Percentiles rank a stretch among this genome's conserved stretches.
Evolutionary conservation across 2,797 vertebrate species (phyloP).

Genomic region (Schizopygopsis malacanthus): DNA sequence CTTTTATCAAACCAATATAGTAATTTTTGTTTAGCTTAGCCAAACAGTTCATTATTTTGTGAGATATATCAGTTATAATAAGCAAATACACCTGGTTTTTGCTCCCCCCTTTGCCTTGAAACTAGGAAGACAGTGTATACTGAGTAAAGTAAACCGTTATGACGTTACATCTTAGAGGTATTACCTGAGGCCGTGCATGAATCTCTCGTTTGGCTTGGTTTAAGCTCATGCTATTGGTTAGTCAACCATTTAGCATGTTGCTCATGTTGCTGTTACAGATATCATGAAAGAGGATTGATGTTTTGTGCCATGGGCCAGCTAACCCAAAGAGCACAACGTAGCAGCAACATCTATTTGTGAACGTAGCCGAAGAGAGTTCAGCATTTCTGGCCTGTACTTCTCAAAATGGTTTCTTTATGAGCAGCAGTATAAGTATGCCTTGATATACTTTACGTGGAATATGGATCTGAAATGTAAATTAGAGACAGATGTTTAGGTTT

Average conservation of each 20-base stretch:
- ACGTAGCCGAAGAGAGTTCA: conserved; percentile 16
- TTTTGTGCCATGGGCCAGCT: conserved; percentile 56
- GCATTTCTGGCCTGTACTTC: conserved; percentile 1
- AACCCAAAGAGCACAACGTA: conserved; percentile 51
- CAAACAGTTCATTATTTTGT: neutral
- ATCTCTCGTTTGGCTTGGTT: conserved; percentile 36
- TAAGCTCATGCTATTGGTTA: conserved; percentile 43
- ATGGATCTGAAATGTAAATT: conserved; percentile 20
- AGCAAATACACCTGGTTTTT: conserved; percentile 12
- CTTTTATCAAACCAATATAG: neutral
- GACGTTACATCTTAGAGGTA: conserved; percentile 1
- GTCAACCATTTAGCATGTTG: conserved; percentile 36
- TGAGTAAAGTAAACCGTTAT: neutral
- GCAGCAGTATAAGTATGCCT: conserved; percentile 24
- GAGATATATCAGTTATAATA: neutral
- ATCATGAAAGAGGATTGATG: neutral
- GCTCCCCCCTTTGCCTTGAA: neutral
- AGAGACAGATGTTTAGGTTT: neutral
- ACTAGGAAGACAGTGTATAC: neutral
- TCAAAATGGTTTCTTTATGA: neutral
- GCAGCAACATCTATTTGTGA: neutral
- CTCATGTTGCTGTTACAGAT: neutral
- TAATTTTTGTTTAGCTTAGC: neutral
- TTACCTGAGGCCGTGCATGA: neutral
- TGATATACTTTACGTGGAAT: neutral